Conservation (phyloP, 1,140 invertebrate species). For the Drosophila subpulchrella region DNA sequence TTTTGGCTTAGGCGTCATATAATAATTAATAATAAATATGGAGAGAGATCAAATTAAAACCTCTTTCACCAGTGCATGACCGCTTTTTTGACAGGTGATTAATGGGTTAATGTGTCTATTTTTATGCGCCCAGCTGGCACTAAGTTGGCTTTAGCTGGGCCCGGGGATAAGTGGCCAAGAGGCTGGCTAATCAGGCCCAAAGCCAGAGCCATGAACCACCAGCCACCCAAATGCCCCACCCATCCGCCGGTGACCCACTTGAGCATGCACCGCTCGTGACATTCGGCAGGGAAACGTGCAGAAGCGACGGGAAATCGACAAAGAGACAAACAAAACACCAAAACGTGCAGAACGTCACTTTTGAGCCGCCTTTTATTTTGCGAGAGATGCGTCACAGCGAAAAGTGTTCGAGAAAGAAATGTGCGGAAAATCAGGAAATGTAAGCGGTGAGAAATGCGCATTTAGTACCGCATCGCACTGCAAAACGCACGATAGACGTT, state of each 20-base stretch:
- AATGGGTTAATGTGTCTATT: slow-evolving; percentile 41
- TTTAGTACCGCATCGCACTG: slow-evolving; percentile 15
- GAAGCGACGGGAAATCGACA: slow-evolving; percentile 69
- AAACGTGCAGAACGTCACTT: slow-evolving; percentile 75
- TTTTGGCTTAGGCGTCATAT: no score
- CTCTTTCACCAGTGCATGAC: no score
- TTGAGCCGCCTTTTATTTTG: slow-evolving; percentile 17
- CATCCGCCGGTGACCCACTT: slow-evolving; percentile 68
- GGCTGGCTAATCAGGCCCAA: slow-evolving; percentile 46
- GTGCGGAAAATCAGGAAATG: slow-evolving; percentile 68
- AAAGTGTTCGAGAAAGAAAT: slow-evolving; percentile 47
- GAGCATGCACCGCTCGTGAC: slow-evolving; percentile 79
- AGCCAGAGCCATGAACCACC: neutral
- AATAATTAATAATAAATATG: no score
- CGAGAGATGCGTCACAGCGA: slow-evolving; percentile 62
- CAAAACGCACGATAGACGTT: slow-evolving; percentile 41
- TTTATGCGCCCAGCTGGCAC: slow-evolving; percentile 24
- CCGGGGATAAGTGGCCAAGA: slow-evolving; percentile 56
- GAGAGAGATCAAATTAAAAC: no score
- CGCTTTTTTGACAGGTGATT: neutral
- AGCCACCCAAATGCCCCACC: slow-evolving; percentile 40
- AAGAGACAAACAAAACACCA: slow-evolving; percentile 57
- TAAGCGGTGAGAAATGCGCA: slow-evolving; percentile 60
- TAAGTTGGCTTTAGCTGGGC: slow-evolving; percentile 16
- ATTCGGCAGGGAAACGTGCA: slow-evolving; percentile 75